A percentile compares a stretch with the other conserved stretches of the same genome.
phyloP scores from a whole-genome alignment of 2,888 invertebrate genomes.

The Blastobasis adustella region DNA sequence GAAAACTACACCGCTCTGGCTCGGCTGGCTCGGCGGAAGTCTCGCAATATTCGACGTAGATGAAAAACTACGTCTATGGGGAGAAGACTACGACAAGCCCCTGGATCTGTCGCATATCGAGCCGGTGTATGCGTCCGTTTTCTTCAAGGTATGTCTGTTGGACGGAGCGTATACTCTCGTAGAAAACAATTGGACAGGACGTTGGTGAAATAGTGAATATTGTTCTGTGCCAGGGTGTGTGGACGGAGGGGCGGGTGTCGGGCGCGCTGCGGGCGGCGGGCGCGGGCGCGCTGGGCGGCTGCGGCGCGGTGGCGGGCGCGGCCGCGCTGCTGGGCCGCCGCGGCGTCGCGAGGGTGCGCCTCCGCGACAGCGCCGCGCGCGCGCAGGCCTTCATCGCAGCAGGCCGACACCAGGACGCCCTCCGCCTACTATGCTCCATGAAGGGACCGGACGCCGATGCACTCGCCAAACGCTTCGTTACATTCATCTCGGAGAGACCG shows the following conservation, averaged over 20 bases:
- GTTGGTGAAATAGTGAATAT: neutral
- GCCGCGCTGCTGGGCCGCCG: slow-evolving; percentile 75
- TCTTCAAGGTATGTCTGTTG: slow-evolving; percentile 79
- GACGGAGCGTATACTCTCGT: neutral
- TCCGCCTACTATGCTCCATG: slow-evolving; percentile 45
- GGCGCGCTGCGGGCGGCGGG: slow-evolving; percentile 76
- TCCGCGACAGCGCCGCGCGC: slow-evolving; percentile 75
- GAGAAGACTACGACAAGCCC: slow-evolving; percentile 91
- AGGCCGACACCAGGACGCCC: slow-evolving; percentile 71
- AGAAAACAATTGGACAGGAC: neutral
- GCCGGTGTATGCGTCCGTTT: slow-evolving; percentile 90
- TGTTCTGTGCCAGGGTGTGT: slow-evolving; percentile 80
- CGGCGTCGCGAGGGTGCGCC: slow-evolving; percentile 78
- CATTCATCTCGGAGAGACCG: slow-evolving; percentile 45
- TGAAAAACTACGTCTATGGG: slow-evolving; percentile 91
- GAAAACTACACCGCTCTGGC: slow-evolving; percentile 78
- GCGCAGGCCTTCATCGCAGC: slow-evolving; percentile 71
- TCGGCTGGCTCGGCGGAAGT: slow-evolving; percentile 84
- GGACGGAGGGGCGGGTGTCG: slow-evolving; percentile 95
- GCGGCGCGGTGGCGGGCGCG: slow-evolving; percentile 65
- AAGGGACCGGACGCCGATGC: slow-evolving; percentile 38
- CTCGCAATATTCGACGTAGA: slow-evolving; percentile 89
- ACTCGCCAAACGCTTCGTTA: slow-evolving; percentile 39
- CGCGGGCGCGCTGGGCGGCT: slow-evolving; percentile 68
- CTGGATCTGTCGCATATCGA: slow-evolving; percentile 87